A percentile compares a stretch with the other conserved stretches of the same genome.
Conservation (phyloP, 2,888 invertebrate genomes). For the Synergus gifuensis region DNA sequence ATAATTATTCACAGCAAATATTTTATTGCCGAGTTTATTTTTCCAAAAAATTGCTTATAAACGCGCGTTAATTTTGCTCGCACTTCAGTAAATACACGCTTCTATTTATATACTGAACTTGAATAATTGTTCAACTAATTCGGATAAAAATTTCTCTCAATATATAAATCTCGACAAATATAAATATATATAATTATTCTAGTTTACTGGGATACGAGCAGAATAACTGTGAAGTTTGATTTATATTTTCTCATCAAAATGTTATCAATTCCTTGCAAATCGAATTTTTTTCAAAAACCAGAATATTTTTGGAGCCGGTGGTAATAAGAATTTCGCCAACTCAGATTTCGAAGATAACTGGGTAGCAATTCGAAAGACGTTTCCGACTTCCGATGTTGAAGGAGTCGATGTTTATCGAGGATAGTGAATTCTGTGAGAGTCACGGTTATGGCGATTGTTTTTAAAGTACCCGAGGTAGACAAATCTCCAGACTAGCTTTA, state of each 20-base stretch:
- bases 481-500: slow-evolving; percentile 51
- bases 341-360: slow-evolving; percentile 1
- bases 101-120: too few species aligned
- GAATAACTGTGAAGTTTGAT: too few species aligned
- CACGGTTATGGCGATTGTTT: slow-evolving; percentile 61
- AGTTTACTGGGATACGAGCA: too few species aligned
- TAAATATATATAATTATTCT: too few species aligned
- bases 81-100: too few species aligned
- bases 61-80: too few species aligned
- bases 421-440: slow-evolving; percentile 41
- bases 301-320: neutral
- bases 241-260: neutral
- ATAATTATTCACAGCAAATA: neutral
- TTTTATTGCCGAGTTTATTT: too few species aligned
- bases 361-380: slow-evolving; percentile 22
- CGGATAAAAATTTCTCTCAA: too few species aligned
- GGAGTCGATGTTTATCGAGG: slow-evolving; percentile 36
- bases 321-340: slow-evolving; percentile 13
- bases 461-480: slow-evolving; percentile 55
- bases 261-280: neutral
- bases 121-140: too few species aligned
- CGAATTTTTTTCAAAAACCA: neutral
- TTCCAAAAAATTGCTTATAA: too few species aligned
- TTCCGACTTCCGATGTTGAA: slow-evolving; percentile 36
- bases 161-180: too few species aligned